These are phyloP conservation scores for Aquatica leii DNA, from an alignment of 2,888 invertebrate genomes.

Conservation along the genomic window DNA sequence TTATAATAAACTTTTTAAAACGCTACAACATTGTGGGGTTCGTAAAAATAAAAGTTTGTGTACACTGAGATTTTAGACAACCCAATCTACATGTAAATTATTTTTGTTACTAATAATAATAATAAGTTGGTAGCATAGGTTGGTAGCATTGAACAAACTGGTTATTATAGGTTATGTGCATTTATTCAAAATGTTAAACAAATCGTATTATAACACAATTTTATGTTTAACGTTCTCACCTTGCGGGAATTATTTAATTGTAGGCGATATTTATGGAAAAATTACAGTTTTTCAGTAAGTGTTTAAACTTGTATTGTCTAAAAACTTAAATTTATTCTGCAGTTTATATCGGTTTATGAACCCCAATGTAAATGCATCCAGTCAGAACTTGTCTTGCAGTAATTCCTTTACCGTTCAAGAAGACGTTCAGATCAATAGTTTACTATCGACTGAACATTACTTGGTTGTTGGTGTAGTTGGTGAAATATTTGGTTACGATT, in stretches of 20 bases:
- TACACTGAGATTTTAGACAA: too few species aligned
- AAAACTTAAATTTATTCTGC: conserved; percentile 19
- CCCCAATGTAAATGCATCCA: conserved; percentile 64
- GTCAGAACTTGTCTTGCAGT: conserved; percentile 69
- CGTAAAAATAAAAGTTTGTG: too few species aligned
- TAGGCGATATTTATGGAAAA: conserved; percentile 86
- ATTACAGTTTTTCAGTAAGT: conserved; percentile 84
- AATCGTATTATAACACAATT: conserved; percentile 81
- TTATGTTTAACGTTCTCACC: conserved; percentile 84
- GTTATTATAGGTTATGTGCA: too few species aligned
- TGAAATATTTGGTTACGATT: conserved; percentile 78
- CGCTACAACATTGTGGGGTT: too few species aligned
- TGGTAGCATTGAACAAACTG: too few species aligned
- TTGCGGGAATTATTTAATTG: conserved; percentile 82
- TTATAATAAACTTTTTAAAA: too few species aligned
- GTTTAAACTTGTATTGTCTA: too few species aligned
- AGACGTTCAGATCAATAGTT: conserved; percentile 72
- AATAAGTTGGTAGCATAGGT: too few species aligned
- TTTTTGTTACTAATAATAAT: too few species aligned
- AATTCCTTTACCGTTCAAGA: conserved; percentile 69
- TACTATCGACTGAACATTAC: conserved; percentile 71
- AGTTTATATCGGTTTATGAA: conserved; percentile 71
- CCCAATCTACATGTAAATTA: too few species aligned
- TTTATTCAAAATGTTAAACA: conserved; percentile 57
- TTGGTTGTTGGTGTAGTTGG: conserved; percentile 79